Conservation (phyloP, 2,888 invertebrate species). For the Agrochola macilenta region DNA sequence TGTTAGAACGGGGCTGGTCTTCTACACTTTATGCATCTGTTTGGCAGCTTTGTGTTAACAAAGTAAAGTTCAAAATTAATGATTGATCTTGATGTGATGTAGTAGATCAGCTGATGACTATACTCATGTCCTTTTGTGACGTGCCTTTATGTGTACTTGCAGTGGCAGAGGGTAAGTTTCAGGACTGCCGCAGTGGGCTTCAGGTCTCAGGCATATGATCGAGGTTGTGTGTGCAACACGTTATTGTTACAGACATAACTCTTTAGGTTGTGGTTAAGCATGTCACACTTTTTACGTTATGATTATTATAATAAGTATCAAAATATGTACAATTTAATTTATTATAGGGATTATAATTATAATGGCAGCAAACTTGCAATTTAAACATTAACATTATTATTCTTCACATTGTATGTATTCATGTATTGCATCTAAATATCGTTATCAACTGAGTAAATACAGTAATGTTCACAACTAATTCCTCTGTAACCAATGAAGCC, state of each 20-base stretch:
- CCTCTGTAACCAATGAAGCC: conserved; percentile 25
- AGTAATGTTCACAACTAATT: conserved; percentile 12
- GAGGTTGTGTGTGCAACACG: conserved; percentile 14
- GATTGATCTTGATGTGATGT: conserved; percentile 65
- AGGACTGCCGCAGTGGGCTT: conserved; percentile 47
- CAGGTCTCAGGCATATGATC: neutral
- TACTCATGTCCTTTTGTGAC: conserved; percentile 67
- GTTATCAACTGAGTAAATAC: neutral
- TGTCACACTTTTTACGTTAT: conserved; percentile 16
- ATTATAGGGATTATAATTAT: neutral
- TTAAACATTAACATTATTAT: neutral
- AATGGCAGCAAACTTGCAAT: conserved; percentile 6
- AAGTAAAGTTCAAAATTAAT: conserved; percentile 66
- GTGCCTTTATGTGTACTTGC: conserved; percentile 69
- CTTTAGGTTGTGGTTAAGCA: neutral
- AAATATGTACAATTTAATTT: neutral
- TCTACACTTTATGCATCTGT: conserved; percentile 72
- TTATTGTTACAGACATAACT: conserved; percentile 33
- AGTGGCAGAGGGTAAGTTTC: conserved; percentile 71
- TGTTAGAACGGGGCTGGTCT: conserved; percentile 87
- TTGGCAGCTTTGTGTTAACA: conserved; percentile 63
- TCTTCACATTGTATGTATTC: neutral
- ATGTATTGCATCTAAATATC: conserved; percentile 3
- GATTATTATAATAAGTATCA: neutral
- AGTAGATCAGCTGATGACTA: conserved; percentile 79